phyloP scores from a whole-genome alignment of 1,140 invertebrate species.

The Penaeus japonicus region DNA sequence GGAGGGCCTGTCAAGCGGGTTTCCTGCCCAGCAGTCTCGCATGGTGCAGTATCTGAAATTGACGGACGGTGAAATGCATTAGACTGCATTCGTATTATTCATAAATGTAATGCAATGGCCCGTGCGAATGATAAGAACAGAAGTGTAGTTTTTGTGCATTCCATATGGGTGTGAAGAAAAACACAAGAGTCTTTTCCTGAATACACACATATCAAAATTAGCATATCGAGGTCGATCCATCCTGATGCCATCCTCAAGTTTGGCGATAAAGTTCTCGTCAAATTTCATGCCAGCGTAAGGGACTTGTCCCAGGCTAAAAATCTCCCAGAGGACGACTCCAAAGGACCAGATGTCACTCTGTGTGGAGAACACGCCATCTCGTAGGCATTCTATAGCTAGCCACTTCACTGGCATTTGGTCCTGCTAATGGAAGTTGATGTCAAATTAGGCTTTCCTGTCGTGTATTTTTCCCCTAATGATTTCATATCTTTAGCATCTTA shows the following conservation, averaged over 20 bases:
- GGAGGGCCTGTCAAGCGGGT: constrained; percentile 77
- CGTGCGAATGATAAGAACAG: background rate
- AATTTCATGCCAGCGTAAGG: constrained; percentile 61
- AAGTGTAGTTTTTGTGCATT: background rate
- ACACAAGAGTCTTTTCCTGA: background rate
- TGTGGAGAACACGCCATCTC: constrained; percentile 63
- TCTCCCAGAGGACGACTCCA: constrained; percentile 67
- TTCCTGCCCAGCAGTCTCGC: constrained; percentile 90
- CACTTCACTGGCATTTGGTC: constrained; percentile 66
- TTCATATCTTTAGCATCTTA: no score
- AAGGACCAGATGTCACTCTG: constrained; percentile 66
- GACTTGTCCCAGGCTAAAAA: constrained; percentile 64
- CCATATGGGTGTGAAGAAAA: background rate
- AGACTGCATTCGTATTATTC: background rate
- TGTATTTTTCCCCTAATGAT: no score
- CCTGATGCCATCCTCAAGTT: constrained; percentile 49
- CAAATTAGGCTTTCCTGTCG: background rate
- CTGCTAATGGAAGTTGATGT: constrained; percentile 13
- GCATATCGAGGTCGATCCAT: constrained; percentile 39
- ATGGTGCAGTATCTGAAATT: constrained; percentile 89
- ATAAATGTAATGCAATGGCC: constrained; percentile 22
- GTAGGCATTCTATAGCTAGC: constrained; percentile 65
- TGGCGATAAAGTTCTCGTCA: constrained; percentile 59
- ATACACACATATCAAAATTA: constrained; percentile 52
- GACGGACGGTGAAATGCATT: no score